Base-by-base conservation (phyloP, 1,140 invertebrate genomes). In the Asobara japonica region DNA sequence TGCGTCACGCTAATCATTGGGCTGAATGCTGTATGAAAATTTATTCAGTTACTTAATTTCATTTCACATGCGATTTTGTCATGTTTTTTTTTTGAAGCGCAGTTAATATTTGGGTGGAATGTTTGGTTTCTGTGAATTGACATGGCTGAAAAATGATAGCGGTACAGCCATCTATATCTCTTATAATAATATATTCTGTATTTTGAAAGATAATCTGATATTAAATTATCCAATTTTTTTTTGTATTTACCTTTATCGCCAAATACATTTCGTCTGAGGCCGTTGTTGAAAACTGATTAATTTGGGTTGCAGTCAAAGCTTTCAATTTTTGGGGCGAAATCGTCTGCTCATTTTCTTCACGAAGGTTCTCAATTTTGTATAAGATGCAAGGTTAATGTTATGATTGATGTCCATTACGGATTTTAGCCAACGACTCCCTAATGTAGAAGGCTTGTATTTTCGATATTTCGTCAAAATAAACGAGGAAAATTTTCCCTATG, bases 241-340 rank as follows among this genome's bases (percentile, higher is more conserved):
- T 65, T n/a, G n/a, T 45, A 38, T 11, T 51, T 33, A 67, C 60
- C 36, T 74, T 72, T 18, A 29, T 68, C 33, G 65, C 65, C 56
- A 73, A 61, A 66, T 66, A 73, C 20, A 48, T 30, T 5, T 65
- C 10, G 62, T 76, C 74, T 18, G 61, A n/a, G n/a, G n/a, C n/a
- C n/a, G 66, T 56, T 2, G 13, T 10, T 11, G 71, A 45, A 64
- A 73, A 70, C 22, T 69, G 51, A 10, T 61, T 22, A 25, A 76
- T 30, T 61, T 76, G 33, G 22, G 11, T 8, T 22, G 45, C 7
- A 5, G 69, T 51, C 18, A 76, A 60, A 48, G 65, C 61, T 64
- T 74, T 71, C 7, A 69, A 30, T 76, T 73, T 41, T 73, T 71
- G 27, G 30, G 38, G 33, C 48, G 7, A 70, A 74, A 71, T 36